Percentiles rank a stretch among this genome's conserved stretches.
Evolutionary conservation across 2,888 invertebrate species (phyloP).

Genomic region (Melieria picta): DNA sequence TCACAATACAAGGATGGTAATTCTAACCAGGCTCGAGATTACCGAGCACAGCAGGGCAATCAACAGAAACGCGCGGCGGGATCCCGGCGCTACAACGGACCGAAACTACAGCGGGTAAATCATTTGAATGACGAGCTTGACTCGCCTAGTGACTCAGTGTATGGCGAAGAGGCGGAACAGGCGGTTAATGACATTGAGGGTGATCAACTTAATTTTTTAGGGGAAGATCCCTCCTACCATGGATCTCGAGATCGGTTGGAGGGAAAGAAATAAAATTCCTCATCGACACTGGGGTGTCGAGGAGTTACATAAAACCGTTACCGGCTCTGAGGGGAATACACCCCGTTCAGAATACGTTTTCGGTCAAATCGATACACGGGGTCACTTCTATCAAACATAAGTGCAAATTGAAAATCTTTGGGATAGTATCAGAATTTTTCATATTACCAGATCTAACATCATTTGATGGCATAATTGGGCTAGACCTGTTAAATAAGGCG

Average conservation of each 20-base stretch:
- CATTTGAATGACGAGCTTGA: background rate
- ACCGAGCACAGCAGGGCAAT: background rate
- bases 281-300: slow-evolving; percentile 38
- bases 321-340: slow-evolving; percentile 24
- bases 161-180: too few species aligned
- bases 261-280: slow-evolving; percentile 34
- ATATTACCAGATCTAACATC: slow-evolving; percentile 20
- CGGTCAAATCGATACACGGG: too few species aligned
- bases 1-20: background rate
- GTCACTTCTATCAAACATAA: background rate
- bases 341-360: background rate
- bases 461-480: slow-evolving; percentile 34
- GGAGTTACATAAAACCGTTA: slow-evolving; percentile 37
- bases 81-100: background rate
- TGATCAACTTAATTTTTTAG: slow-evolving; percentile 39
- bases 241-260: slow-evolving; percentile 28
- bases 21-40: background rate
- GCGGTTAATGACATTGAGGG: slow-evolving; percentile 7
- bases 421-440: slow-evolving; percentile 30
- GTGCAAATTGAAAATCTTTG: slow-evolving; percentile 32
- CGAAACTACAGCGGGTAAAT: background rate
- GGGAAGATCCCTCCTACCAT: slow-evolving; percentile 31
- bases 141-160: background rate
- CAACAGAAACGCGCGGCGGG: background rate
- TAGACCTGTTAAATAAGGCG: slow-evolving; percentile 25